phyloP scores from a whole-genome alignment of 2,888 invertebrate genomes.

The Hydroisotoma schaefferi region DNA sequence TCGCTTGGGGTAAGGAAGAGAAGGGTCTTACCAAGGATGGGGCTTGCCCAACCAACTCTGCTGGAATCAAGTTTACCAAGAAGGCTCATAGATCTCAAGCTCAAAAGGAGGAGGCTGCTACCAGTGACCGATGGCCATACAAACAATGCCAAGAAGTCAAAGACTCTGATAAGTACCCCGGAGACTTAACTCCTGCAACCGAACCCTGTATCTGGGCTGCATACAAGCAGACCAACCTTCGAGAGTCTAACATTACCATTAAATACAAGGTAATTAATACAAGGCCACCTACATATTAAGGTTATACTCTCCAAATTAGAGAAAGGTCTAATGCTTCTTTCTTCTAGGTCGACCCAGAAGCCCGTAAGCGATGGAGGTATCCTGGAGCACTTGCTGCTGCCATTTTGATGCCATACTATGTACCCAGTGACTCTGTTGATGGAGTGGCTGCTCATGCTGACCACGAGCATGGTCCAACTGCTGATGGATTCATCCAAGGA shows the following conservation, averaged over 20 bases:
- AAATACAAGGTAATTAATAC: too few relatives aligned
- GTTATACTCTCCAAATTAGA: too few relatives aligned
- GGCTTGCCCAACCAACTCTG: conserved; percentile 39
- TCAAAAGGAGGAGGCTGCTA: conserved; percentile 41
- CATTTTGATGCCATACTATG: conserved; percentile 45
- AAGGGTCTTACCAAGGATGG: conserved; percentile 34
- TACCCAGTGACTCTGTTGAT: conserved; percentile 37
- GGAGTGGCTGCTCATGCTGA: conserved; percentile 28
- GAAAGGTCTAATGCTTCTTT: too few relatives aligned
- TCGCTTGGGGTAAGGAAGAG: conserved; percentile 40
- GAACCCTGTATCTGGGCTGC: conserved; percentile 46
- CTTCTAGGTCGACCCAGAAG: conserved; percentile 45
- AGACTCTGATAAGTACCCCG: conserved; percentile 39
- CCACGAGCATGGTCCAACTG: conserved; percentile 35
- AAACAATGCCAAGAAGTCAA: conserved; percentile 43
- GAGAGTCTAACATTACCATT: conserved; percentile 47
- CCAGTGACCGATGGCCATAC: conserved; percentile 43
- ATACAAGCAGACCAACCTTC: conserved; percentile 45
- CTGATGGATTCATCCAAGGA: conserved; percentile 39
- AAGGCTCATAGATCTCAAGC: conserved; percentile 40
- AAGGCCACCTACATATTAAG: too few relatives aligned
- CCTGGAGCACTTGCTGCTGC: conserved; percentile 43
- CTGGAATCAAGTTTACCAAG: conserved; percentile 41
- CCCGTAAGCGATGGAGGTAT: conserved; percentile 46
- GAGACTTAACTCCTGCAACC: conserved; percentile 39